These are phyloP conservation scores for Urocolius indicus DNA, from an alignment of 2,113 vertebrate species.

Conservation along the genomic window DNA sequence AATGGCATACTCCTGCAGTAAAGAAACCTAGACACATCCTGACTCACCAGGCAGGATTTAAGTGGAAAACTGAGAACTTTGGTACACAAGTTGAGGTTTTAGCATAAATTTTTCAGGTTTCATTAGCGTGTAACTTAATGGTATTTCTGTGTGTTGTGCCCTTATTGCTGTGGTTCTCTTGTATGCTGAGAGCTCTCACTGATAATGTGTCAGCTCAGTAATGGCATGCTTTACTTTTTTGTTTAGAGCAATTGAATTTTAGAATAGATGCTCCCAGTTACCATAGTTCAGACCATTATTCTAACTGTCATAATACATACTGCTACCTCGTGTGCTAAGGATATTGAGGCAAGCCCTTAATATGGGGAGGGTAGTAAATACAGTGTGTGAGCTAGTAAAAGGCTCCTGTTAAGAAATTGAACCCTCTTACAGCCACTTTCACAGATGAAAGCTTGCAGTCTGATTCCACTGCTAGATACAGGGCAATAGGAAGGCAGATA, in stretches of 20 bases:
- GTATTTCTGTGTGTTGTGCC: conserved; percentile 6
- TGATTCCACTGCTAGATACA: not conserved
- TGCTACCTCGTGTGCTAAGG: conserved; percentile 2
- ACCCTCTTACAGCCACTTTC: conserved; percentile 40
- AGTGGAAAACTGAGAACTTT: conserved; percentile 38
- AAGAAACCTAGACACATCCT: conserved; percentile 36
- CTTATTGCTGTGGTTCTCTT: not conserved
- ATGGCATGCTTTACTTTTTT: not conserved
- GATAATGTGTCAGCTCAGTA: not conserved
- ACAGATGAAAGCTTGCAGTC: conserved; percentile 58
- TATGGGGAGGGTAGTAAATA: conserved; percentile 36
- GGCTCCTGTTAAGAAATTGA: conserved; percentile 57
- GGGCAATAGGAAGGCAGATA: not conserved
- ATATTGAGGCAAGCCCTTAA: conserved; percentile 62
- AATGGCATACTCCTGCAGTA: conserved; percentile 48
- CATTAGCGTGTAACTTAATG: not conserved
- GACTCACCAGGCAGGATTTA: conserved; percentile 42
- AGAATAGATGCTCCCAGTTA: conserved; percentile 60
- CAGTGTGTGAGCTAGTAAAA: conserved; percentile 36
- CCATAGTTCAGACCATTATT: not conserved
- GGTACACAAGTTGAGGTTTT: not conserved
- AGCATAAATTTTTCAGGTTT: conserved; percentile 9
- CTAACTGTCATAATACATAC: conserved; percentile 37
- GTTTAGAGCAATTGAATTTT: conserved; percentile 40
- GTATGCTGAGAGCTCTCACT: not conserved